Evolutionary conservation across 2,888 invertebrate species (phyloP).

Genomic region (Acanthosepion lycidas): DNA sequence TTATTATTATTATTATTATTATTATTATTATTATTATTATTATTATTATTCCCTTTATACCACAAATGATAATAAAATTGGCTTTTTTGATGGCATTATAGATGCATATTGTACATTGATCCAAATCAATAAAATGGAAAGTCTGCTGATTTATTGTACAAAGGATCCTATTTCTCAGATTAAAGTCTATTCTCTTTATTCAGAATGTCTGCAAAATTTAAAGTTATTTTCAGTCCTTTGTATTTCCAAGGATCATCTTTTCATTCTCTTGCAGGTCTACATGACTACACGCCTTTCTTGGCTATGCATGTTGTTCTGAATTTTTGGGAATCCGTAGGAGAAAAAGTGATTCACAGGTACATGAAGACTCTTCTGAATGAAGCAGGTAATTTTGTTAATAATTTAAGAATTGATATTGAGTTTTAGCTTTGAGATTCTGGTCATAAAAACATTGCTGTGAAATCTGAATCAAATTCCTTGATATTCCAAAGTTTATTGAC

Average conservation of each 20-base stretch:
- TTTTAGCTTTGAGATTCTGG: background rate
- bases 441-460: no score
- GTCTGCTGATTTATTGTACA: no score
- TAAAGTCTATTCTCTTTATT: background rate
- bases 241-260: background rate
- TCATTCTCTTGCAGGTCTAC: slow-evolving; percentile 60
- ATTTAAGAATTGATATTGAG: background rate
- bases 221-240: background rate
- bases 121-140: no score
- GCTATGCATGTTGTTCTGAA: slow-evolving; percentile 68
- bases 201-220: background rate
- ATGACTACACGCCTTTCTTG: slow-evolving; percentile 71
- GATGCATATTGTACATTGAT: no score
- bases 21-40: no score
- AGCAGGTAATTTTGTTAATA: slow-evolving; percentile 60
- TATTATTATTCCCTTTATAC: no score
- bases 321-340: slow-evolving; percentile 68
- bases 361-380: slow-evolving; percentile 60
- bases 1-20: no score
- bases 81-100: no score
- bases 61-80: no score
- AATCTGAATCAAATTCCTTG: no score
- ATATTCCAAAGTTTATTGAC: no score
- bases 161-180: background rate
- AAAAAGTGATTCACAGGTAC: slow-evolving; percentile 59